phyloP scores from a whole-genome alignment of 1,140 invertebrate species.

The Lepidurus arcticus region DNA sequence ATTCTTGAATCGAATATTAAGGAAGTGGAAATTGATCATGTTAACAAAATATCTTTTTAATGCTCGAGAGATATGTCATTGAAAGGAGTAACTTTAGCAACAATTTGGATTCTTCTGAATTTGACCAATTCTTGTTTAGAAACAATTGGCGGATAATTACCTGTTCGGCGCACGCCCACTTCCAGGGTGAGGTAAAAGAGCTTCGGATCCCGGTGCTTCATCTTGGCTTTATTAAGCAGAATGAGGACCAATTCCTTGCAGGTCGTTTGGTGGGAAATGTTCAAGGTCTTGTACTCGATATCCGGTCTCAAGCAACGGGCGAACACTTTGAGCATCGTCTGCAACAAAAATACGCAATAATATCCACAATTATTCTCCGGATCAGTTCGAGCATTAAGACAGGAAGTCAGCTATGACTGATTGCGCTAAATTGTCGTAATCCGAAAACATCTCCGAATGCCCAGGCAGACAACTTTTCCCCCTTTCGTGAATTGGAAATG shows the following conservation, averaged over 20 bases:
- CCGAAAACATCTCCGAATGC: background rate
- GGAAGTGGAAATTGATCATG: background rate
- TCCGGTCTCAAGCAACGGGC: conserved; percentile 78
- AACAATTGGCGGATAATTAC: conserved; percentile 34
- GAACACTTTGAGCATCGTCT: conserved; percentile 81
- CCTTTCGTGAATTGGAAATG: background rate
- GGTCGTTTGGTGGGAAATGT: conserved; percentile 75
- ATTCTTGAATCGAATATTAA: background rate
- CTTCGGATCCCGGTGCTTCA: conserved; percentile 82
- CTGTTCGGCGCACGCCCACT: conserved; percentile 60
- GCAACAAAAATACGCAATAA: conserved; percentile 45
- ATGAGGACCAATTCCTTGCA: conserved; percentile 76
- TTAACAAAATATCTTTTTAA: too few species aligned
- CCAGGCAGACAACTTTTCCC: background rate
- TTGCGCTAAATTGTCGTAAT: background rate
- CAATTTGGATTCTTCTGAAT: too few species aligned
- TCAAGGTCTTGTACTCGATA: conserved; percentile 88
- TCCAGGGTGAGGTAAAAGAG: conserved; percentile 93
- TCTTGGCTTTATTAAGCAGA: conserved; percentile 80
- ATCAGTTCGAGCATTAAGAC: background rate
- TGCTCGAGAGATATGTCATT: too few species aligned
- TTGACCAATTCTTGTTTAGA: too few species aligned
- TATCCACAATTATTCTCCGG: conserved; percentile 36
- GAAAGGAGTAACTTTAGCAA: too few species aligned
- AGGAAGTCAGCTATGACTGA: conserved; percentile 18